Evolutionary conservation across 1,140 invertebrate genomes (phyloP), one percentile per base, ranked within the genome.

Genomic region (Lepidurus apus): DNA sequence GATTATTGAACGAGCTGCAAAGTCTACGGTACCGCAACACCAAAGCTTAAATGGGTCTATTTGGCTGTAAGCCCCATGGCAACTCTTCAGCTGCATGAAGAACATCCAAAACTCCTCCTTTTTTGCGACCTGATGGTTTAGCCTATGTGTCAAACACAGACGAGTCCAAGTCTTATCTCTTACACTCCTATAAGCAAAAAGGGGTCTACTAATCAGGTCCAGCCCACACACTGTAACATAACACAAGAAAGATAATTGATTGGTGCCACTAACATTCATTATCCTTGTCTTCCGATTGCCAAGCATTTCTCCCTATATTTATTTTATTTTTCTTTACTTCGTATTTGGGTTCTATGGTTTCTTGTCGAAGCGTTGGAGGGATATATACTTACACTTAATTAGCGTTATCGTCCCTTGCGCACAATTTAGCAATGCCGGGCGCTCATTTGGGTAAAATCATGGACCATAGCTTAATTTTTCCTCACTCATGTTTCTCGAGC

Each of bases 261-360:
- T 65, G 53, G 53, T 65, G 53, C 53, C 53, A 65, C 53, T 65
- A 21, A 65, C 53, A 21, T 65, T 65, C n/a, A 65, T 65, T 65
- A 65, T 65, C 53, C 53, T 65, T 65, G 53, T 65, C 53, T 65
- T 65, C 53, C 53, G 53, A 65, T n/a, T 65, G 53, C 53, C 53
- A 65, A 65, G 53, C 53, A n/a, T 65, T 65, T 34, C 34, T 34
- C 34, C 34, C 2, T 34, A 4, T 34, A 34, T 34, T 34, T 34
- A 34, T 34, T 34, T 34, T 34, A 2, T 65, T 47, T 65, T 65
- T 65, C 13, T 13, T 65, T n/a, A n/a, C 53, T 47, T 17, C 17
- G 7, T 21, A 65, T 65, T 21, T 65, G 17, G 17, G 53, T 65
- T 21, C 17, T 65, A 65, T 65, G 53, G 21, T 65, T 65, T 65